Evolutionary conservation across 2,113 vertebrate genomes (phyloP), one percentile per base, ranked within the genome.

Genomic region (Artemisiospiza belli): DNA sequence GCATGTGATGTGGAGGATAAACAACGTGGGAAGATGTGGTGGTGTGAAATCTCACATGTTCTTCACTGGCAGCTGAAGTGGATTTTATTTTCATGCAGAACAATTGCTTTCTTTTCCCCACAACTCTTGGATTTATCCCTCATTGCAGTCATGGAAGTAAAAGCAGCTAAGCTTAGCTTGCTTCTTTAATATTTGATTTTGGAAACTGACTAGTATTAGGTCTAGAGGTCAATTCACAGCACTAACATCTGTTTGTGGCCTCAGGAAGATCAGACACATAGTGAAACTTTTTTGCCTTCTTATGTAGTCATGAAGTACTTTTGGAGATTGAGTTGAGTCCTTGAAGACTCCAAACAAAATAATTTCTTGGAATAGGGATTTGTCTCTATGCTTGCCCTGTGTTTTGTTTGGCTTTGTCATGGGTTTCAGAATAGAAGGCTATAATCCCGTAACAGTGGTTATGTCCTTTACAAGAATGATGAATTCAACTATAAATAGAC

Each of bases 391-490:
- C 62, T 73, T 81, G 78, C 92, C 27, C 79, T 94, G 28, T 91
- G 82, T 97, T 98, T 97, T 97, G 73, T 95, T 96, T 97, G 96
- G 95, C 91, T 88, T 88, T 94, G 73, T 85, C 89, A 37, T 92
- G 88, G 12, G 46, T 52, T 95, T 94, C 93, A 87, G 81, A 94
- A 83, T 95, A 96, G 87, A 96, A 96, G 88, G 46, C 68, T 94
- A 12, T 95, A 93, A 94, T 75, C 63, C 76, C 1, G 6, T 83
- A 96, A 39, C 62, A 89, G 95, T 88, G 94, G 93, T 94, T 96
- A 83, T 51, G 80, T 86, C 68, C 82, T 95, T 95, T 93, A 91
- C 81, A 92, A 96, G 94, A 97, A 96, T 89, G 90, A 37, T 21
- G 78, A 94, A 89, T 95, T 95, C 39, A 54, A 27, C 85, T 97